phyloP scores from a whole-genome alignment of 2,888 invertebrate species.

The Bombyx huttoni region DNA sequence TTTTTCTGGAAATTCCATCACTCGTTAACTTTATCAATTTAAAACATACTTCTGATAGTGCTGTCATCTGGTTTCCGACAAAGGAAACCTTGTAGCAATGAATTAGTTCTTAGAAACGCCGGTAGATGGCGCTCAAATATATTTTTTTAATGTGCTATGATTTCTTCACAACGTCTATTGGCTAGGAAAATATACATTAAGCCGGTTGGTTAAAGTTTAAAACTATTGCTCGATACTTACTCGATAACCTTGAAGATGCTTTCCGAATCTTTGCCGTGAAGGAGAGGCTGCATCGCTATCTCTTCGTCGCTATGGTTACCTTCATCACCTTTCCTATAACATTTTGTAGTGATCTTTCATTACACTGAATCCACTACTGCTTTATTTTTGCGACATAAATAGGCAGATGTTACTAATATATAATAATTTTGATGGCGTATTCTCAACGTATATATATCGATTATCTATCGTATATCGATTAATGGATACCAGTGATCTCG shows the following conservation, averaged over 20 bases:
- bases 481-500: no score
- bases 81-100: no score
- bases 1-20: constrained; percentile 58
- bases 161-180: constrained; percentile 11
- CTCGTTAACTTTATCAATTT: constrained; percentile 7
- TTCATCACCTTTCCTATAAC: constrained; percentile 45
- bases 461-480: no score
- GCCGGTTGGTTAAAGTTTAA: background rate
- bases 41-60: background rate
- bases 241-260: constrained; percentile 78
- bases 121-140: constrained; percentile 8
- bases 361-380: no score
- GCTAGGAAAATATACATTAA: background rate
- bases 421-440: no score
- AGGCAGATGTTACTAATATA: no score
- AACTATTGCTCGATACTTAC: constrained; percentile 59
- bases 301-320: constrained; percentile 76
- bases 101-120: background rate
- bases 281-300: constrained; percentile 83
- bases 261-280: constrained; percentile 75
- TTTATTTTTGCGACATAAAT: no score
- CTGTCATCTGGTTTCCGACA: background rate
- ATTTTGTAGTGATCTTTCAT: no score
- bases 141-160: constrained; percentile 63
- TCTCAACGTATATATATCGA: no score